Evolutionary conservation across 2,113 vertebrate genomes (phyloP), one percentile per base, ranked within the genome.

Genomic region (Petaurus breviceps): DNA sequence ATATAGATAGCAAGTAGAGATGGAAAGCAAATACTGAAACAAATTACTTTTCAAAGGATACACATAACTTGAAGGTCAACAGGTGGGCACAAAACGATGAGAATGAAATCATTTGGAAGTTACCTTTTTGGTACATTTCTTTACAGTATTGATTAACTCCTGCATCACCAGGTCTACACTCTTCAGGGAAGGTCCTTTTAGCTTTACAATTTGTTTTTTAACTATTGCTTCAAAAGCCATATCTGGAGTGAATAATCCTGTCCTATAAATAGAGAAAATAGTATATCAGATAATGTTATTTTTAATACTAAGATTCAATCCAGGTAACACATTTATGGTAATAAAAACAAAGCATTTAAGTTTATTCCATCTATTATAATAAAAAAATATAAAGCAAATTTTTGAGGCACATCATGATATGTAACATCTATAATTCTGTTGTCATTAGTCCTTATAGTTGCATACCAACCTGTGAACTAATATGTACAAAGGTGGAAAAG

Each of bases 201-300:
- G 98, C 92, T 99, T 99, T 26, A 99, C 98, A 46, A 99, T 99
- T 94, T 99, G 99, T 92, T 99, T 99, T 96, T 99, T 99, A 95
- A 99, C 99, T 96, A 99, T 99, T 50, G 99, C 98, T 98, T 99
- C 99, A 96, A 99, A 99, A 0, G 99, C 99, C 98, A 99, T 99
- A 94, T 99, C 99, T 94, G 99, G 99, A 92, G 99, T 99, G 95
- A 99, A 99, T 94, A 99, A 96, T 92, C 99, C 99, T 94, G 99
- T 99, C 98, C 99, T 99, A 98, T 96, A 96, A 94, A 97, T 47
- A 97, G 92, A 96, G 91, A 98, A 97, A 95, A 94, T 8, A 96
- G 84, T 3, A 90, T 0, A 5, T 98, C 93, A 98, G 92, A 96
- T 37, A 31, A 90, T 37, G 37, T 28, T 8, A 28, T 84, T 43